Percentiles rank a stretch among this genome's conserved stretches.
Conservation (phyloP, 2,113 vertebrate species). For the Thermophis baileyi region DNA sequence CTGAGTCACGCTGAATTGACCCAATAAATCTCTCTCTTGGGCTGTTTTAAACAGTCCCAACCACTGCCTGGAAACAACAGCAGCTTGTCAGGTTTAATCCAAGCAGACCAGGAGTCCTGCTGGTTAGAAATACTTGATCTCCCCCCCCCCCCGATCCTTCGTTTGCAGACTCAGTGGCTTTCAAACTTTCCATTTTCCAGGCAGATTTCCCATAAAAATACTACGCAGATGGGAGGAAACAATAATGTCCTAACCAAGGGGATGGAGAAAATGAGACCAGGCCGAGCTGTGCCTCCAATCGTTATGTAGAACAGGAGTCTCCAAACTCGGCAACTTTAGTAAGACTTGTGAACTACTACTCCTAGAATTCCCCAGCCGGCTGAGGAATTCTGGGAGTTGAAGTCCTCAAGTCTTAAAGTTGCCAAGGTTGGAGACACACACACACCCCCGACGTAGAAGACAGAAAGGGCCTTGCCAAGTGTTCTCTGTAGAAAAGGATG, state of each 20-base stretch:
- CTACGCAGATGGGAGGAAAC: neutral
- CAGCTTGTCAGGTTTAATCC: slow-evolving; percentile 58
- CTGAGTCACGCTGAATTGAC: slow-evolving; percentile 57
- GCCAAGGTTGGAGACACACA: too few relatives aligned
- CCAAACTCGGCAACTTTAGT: neutral
- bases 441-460: neutral
- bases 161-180: neutral
- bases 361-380: too few relatives aligned
- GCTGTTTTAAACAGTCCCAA: slow-evolving; percentile 47
- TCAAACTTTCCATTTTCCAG: neutral
- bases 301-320: neutral
- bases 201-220: neutral
- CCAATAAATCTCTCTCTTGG: neutral
- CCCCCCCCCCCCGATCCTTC: neutral
- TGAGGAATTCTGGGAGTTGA: too few relatives aligned
- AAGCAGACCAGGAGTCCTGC: neutral
- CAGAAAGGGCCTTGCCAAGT: neutral
- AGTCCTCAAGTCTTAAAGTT: too few relatives aligned
- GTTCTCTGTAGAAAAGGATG: neutral
- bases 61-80: slow-evolving; percentile 48
- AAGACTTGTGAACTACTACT: neutral
- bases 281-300: neutral
- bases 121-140: neutral
- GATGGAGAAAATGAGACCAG: neutral
- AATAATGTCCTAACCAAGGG: neutral